phyloP scores from a whole-genome alignment of 2,888 invertebrate genomes.

The Ametastegia equiseti region DNA sequence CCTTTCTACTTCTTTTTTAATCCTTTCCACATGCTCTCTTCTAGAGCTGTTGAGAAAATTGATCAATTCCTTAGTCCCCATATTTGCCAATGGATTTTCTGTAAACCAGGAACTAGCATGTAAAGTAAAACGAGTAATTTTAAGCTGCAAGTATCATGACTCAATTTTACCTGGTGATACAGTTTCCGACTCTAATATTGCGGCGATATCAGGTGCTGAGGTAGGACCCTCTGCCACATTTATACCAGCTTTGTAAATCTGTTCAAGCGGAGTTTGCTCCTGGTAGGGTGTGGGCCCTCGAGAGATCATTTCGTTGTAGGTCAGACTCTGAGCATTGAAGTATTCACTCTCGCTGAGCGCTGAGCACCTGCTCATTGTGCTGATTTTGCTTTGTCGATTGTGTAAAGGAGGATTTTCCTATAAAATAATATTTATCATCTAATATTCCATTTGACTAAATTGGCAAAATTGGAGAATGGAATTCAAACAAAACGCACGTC shows the following conservation, averaged over 20 bases:
- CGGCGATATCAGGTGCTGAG: slow-evolving; percentile 40
- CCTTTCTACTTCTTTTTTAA: slow-evolving; percentile 56
- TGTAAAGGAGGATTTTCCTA: not conserved
- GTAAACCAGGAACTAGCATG: too few species aligned
- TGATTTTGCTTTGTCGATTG: not conserved
- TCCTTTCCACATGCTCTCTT: slow-evolving; percentile 53
- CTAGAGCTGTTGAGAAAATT: slow-evolving; percentile 53
- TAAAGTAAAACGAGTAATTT: not conserved
- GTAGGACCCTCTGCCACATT: not conserved
- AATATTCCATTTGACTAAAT: not conserved
- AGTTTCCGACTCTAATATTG: slow-evolving; percentile 14
- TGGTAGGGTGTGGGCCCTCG: slow-evolving; percentile 53
- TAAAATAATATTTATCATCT: not conserved
- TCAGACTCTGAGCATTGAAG: slow-evolving; percentile 51
- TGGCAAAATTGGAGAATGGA: too few species aligned
- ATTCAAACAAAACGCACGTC: not conserved
- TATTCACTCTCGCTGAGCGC: not conserved
- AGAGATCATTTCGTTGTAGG: slow-evolving; percentile 57
- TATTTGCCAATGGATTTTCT: slow-evolving; percentile 23
- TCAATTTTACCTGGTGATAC: slow-evolving; percentile 24
- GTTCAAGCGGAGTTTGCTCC: slow-evolving; percentile 49
- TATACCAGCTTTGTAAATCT: slow-evolving; percentile 45
- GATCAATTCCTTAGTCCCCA: slow-evolving; percentile 50
- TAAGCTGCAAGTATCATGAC: not conserved
- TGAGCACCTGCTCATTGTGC: not conserved